Percentiles rank a stretch among this genome's conserved stretches.
Conservation (phyloP, 2,113 vertebrate genomes). For the Edolisoma coerulescens region DNA sequence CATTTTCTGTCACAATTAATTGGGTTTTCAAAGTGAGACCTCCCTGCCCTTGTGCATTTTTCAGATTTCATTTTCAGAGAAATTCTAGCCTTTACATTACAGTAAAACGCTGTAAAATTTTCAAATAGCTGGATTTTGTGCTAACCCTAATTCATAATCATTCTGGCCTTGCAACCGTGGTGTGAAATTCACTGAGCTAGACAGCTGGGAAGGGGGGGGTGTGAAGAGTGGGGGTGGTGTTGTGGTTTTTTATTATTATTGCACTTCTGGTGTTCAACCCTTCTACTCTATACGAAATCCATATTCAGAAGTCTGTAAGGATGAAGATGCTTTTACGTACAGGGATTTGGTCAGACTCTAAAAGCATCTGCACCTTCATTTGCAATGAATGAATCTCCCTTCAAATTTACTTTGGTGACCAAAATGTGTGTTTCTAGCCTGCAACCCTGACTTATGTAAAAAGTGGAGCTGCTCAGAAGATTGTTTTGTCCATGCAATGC, state of each 20-base stretch:
- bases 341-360: not conserved
- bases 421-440: not conserved
- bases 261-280: constrained; percentile 43
- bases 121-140: constrained; percentile 2
- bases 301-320: not conserved
- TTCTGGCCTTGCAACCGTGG: constrained; percentile 46
- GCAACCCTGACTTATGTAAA: not conserved
- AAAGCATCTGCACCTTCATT: not conserved
- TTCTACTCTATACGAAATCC: not conserved
- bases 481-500: not conserved
- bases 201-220: constrained; percentile 56
- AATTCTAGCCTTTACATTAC: not conserved
- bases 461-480: not conserved
- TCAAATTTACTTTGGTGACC: not conserved
- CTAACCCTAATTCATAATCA: constrained; percentile 44
- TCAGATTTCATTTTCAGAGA: not conserved
- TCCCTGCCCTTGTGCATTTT: not conserved
- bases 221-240: constrained; percentile 51
- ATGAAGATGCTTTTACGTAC: not conserved
- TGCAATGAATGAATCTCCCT: not conserved
- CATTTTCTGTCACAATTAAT: not conserved
- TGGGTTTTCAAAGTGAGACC: not conserved
- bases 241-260: constrained; percentile 43
- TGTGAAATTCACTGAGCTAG: constrained; percentile 56
- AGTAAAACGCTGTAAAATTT: not conserved